Conservation (phyloP, 2,888 invertebrate genomes). For the Caenorhabditis parvicauda region DNA sequence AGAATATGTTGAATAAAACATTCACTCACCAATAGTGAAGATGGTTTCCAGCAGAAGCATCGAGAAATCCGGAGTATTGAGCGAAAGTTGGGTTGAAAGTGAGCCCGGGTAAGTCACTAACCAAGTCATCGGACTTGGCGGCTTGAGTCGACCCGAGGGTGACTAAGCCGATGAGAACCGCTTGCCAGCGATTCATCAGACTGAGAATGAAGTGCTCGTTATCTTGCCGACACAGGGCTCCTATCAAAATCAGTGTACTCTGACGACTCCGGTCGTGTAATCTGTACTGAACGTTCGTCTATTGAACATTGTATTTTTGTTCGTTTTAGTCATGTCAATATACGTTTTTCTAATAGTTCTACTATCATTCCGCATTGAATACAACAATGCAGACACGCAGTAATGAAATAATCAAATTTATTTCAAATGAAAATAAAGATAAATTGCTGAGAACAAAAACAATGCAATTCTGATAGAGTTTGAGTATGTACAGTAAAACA, state of each 20-base stretch:
- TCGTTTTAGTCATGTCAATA: too few species aligned
- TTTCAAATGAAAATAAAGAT: constrained; percentile 10
- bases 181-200: constrained; percentile 11
- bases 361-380: neutral
- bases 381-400: neutral
- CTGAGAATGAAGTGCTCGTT: too few species aligned
- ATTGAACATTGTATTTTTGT: too few species aligned
- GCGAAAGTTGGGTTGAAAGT: constrained; percentile 59
- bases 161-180: constrained; percentile 21
- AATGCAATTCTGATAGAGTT: constrained; percentile 10
- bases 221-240: too few species aligned
- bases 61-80: constrained; percentile 65
- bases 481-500: constrained; percentile 14
- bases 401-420: neutral
- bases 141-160: constrained; percentile 12
- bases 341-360: too few species aligned
- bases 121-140: constrained; percentile 32
- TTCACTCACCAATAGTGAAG: constrained; percentile 65
- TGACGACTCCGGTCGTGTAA: constrained; percentile 11
- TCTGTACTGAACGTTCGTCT: neutral
- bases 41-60: constrained; percentile 48
- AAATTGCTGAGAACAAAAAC: constrained; percentile 4
- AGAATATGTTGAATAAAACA: neutral
- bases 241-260: too few species aligned
- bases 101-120: constrained; percentile 42